Evolutionary conservation across 2,113 vertebrate species (phyloP).

Genomic region (Rhinogobius similis): DNA sequence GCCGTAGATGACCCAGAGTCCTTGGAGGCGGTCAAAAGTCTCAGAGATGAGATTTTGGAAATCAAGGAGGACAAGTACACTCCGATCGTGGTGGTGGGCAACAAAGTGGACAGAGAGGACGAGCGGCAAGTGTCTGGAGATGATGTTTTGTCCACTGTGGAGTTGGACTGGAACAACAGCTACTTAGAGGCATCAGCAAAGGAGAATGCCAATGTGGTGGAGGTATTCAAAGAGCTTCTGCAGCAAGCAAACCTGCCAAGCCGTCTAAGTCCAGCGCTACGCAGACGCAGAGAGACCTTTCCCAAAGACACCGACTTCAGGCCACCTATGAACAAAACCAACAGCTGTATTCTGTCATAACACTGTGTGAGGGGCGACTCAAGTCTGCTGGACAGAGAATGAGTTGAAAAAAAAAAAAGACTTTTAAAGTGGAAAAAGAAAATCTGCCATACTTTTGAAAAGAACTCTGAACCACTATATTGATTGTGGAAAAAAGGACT

Average conservation of each 20-base stretch:
- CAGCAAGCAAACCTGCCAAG: conserved; percentile 84
- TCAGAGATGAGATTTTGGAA: conserved; percentile 89
- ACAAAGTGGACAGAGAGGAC: conserved; percentile 81
- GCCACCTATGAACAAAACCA: conserved; percentile 93
- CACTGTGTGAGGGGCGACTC: neutral
- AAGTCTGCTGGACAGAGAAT: conserved; percentile 24
- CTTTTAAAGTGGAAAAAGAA: neutral
- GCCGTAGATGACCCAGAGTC: conserved; percentile 86
- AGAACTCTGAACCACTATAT: neutral
- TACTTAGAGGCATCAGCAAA: conserved; percentile 89
- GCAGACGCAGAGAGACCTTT: conserved; percentile 86
- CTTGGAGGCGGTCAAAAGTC: conserved; percentile 83
- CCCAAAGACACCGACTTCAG: conserved; percentile 79
- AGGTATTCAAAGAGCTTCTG: conserved; percentile 89
- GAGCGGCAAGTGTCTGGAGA: conserved; percentile 77
- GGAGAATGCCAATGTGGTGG: conserved; percentile 86
- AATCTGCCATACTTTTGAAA: conserved; percentile 6
- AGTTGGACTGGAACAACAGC: conserved; percentile 90
- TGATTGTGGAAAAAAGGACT: conserved; percentile 1
- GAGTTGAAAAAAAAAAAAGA: neutral
- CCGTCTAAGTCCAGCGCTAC: conserved; percentile 82
- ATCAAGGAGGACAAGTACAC: conserved; percentile 87
- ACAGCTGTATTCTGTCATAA: conserved; percentile 88
- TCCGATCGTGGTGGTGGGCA: conserved; percentile 88
- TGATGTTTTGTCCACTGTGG: conserved; percentile 82